Evolutionary conservation across 2,113 vertebrate genomes (phyloP), one percentile per base, ranked within the genome.

Genomic region (Sisor rabdophorus): DNA sequence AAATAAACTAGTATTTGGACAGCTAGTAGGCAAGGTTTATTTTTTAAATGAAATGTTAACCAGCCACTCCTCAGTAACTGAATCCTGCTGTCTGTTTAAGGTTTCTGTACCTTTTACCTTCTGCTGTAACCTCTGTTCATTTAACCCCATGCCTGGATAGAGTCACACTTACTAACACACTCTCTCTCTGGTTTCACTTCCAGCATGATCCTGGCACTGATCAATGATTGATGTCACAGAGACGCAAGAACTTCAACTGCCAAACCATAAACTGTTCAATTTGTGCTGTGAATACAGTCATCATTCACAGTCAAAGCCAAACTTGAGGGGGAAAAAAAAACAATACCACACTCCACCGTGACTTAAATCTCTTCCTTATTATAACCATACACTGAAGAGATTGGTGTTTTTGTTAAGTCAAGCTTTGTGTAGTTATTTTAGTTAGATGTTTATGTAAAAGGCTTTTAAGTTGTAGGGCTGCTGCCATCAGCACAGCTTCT

Each of bases 161-260:
- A 80, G 53, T 52, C 67, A 55, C 63, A 20, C 58, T 78, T 48
- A 71, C 68, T 68, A 68, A 68, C 44, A 11, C 40, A 11, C 55
- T 54, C 26, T 67, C 16, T 80, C 52, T 73, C 69, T 76, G 30
- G 8, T 79, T 75, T 72, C 88, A 84, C 82, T 82, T 87, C 13
- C 93, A 98, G 96, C 91, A 98, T 98, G 96, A 99, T 99, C 86
- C 90, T 99, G 90, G 95, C 97, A 84, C 89, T 99, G 88, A 98
- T 99, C 88, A 98, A 98, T 67, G 96, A 98, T 88, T 99, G 95
- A 98, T 65, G 55, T 0, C 1, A 36, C n/a, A 19, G 16, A 20
- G 17, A 50, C n/a, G 59, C 52, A 59, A 59, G 26, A 53, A 75
- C 74, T 71, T 72, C 60, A 55, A 71, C 81, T 78, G 82, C 83